Base-by-base conservation (phyloP, 2,113 vertebrate genomes). In the Mus spicilegus region DNA sequence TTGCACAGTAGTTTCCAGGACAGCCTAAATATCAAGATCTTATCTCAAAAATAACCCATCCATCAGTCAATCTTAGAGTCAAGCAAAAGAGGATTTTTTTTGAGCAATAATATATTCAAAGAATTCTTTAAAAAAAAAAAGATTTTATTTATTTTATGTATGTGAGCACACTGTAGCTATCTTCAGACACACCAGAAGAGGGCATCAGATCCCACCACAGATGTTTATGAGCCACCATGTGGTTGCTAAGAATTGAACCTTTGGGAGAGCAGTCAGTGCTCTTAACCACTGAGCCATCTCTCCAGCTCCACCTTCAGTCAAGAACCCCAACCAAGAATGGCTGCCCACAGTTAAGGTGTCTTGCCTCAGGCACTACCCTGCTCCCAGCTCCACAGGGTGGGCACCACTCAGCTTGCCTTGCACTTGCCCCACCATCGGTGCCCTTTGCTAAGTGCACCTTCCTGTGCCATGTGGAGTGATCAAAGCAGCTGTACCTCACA, bases 381-480 rank as follows among this genome's bases (percentile, higher is more conserved):
- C 70, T 67, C 51, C 88, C 84, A 75, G 93, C 30, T 49, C 78
- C 90, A 36, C 61, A 90, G 58, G 58, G 58, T 19, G 30, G 87
- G 33, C 33, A n/a, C 13, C 33, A 22, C 73, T 46, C 87, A 5
- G 94, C 92, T 77, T 90, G 75, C 63, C 95, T 82, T 88, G 96
- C 95, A 70, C 94, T 87, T 3, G 72, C 93, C 96, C 85, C 56
- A 22, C 72, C 92, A 96, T 92, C 88, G 90, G 97, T 94, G 97
- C 96, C 97, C 98, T 97, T 97, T 95, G 97, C 94, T 54, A 33
- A 87, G 61, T 92, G 93, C 89, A 82, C 58, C 87, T 85, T 76
- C 85, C 96, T 98, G 98, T 98, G 98, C 98, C 98, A 91, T 95
- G 86, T 39, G 58, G 95, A 97, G 95, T 82, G 56, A 7, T n/a